These are phyloP conservation scores for Acanthopleura granulata DNA, from an alignment of 2,888 invertebrate species.

Conservation along the genomic window DNA sequence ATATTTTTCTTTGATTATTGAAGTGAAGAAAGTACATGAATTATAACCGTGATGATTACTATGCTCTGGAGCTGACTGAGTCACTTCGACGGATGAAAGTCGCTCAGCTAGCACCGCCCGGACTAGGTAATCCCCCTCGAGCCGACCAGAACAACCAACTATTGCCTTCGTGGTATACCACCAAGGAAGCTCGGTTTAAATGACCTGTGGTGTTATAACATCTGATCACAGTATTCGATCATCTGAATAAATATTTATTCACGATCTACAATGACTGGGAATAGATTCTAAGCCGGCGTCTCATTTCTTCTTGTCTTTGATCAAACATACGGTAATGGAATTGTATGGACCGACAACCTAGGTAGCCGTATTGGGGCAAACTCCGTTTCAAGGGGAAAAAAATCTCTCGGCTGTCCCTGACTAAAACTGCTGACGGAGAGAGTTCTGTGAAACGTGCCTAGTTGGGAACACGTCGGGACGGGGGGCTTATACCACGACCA, in stretches of 20 bases:
- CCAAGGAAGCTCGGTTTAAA: no score
- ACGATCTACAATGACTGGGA: background rate
- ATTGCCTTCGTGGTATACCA: no score
- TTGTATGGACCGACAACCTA: constrained; percentile 2
- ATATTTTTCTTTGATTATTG: no score
- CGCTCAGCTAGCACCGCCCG: no score
- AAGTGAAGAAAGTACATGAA: no score
- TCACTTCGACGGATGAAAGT: no score
- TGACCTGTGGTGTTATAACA: background rate
- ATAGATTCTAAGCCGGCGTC: constrained; percentile 5
- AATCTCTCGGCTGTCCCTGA: no score
- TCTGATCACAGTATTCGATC: constrained; percentile 5
- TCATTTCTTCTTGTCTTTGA: constrained; percentile 2
- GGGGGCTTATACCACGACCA: background rate
- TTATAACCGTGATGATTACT: no score
- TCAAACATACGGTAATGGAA: constrained; percentile 5
- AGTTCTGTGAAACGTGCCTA: background rate
- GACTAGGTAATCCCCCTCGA: no score
- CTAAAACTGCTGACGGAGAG: background rate
- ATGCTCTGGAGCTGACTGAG: no score
- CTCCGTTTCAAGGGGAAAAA: no score
- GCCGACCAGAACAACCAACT: no score
- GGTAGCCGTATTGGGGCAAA: background rate
- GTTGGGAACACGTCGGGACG: background rate
- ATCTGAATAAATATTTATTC: constrained; percentile 5